Base-by-base conservation (phyloP, 2,888 invertebrate species). In the Drosophila ustulata region DNA sequence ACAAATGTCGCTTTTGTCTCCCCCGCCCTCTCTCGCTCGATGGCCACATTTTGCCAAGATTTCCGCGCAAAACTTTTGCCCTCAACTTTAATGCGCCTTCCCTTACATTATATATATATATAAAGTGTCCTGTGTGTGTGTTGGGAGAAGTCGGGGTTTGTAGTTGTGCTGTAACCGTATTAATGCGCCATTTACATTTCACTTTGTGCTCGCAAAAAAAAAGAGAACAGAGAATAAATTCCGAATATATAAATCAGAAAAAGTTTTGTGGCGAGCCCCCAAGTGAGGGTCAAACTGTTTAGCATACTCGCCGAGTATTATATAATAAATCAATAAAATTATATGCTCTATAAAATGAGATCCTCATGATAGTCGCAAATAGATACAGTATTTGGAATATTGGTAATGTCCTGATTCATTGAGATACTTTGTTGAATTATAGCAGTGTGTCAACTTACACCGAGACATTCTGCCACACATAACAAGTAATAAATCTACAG, bases 141-240 rank as follows among this genome's bases (percentile, higher is more conserved):
- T 47, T 47, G 8, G 28, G 18, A 28, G 13, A 25, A 37, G 49
- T 53, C 28, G 52, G 30, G 53, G 25, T 61, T 26, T 53, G 43
- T 66, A 45, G 45, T 55, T 55, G 4, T 52, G 13, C 39, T 63
- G 67, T 58, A 67, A 64, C 63, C 57, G 32, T 65, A 72, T 82
- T 71, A 84, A 78, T 70, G 66, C 67, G 53, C 56, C 80, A 86
- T 78, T 86, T 86, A 72, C 75, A 83, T 83, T 86, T 80, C 78
- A 69, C 52, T 81, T 81, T 69, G 67, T 50, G 75, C 56, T 64
- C 41, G 50, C 46, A 32, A 41, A 39, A 63, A 70, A 65, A 62
- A 71, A 55, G 13, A 2, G 13, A n/a, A 8, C 7, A 9, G 32
- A 32, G 32, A 32, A 32, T 61, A 75, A 70, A 80, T 73, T 78